phyloP scores from a whole-genome alignment of 2,113 vertebrate genomes.

The Polypterus senegalus region DNA sequence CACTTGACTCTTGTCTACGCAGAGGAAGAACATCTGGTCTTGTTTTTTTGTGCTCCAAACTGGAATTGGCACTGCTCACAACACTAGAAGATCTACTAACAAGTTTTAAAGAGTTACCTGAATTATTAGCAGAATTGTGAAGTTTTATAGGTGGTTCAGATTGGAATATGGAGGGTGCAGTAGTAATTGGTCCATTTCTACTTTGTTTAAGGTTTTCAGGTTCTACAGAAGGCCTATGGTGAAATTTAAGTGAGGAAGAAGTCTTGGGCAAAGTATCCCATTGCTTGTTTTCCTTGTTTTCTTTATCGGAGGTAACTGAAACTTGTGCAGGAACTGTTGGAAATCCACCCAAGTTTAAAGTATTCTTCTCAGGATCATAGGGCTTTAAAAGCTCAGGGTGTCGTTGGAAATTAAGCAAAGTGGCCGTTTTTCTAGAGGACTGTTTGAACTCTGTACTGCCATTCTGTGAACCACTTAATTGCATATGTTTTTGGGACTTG shows the following conservation, averaged over 20 bases:
- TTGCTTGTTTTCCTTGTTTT: slow-evolving; percentile 24
- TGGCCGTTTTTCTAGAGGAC: slow-evolving; percentile 38
- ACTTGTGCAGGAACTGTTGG: slow-evolving; percentile 33
- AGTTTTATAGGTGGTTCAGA: slow-evolving; percentile 36
- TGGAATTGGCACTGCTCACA: slow-evolving; percentile 41
- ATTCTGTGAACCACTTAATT: slow-evolving; percentile 40
- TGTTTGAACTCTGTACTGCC: slow-evolving; percentile 36
- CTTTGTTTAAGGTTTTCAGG: slow-evolving; percentile 31
- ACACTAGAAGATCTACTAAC: slow-evolving; percentile 27
- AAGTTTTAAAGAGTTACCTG: slow-evolving; percentile 26
- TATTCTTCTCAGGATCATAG: slow-evolving; percentile 70
- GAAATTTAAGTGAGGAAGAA: slow-evolving; percentile 20
- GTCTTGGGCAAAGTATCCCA: slow-evolving; percentile 39
- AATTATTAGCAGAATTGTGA: slow-evolving; percentile 20
- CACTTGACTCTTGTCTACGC: slow-evolving; percentile 66
- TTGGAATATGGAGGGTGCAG: slow-evolving; percentile 34
- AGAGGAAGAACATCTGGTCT: slow-evolving; percentile 80
- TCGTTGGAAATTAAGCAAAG: slow-evolving; percentile 73
- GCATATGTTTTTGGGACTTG: slow-evolving; percentile 43
- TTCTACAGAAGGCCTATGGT: slow-evolving; percentile 28
- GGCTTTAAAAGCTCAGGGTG: slow-evolving; percentile 84
- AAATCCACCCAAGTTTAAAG: slow-evolving; percentile 39
- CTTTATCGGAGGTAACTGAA: slow-evolving; percentile 28
- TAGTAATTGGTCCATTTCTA: slow-evolving; percentile 30
- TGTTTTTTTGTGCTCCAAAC: slow-evolving; percentile 41